phyloP scores from a whole-genome alignment of 2,888 invertebrate genomes.

The Meteorus colon region DNA sequence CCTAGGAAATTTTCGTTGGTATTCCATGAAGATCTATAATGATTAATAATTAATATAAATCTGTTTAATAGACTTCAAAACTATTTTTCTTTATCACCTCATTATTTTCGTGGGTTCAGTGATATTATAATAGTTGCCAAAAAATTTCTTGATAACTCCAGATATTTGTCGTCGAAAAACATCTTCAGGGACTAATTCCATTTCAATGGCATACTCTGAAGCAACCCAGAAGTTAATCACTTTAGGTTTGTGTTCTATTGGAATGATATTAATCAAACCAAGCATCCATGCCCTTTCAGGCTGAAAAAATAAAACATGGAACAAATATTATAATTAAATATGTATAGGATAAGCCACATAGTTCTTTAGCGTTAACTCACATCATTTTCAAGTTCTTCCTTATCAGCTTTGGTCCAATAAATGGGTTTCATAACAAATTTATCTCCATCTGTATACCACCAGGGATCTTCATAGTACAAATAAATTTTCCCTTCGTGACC shows the following conservation, averaged over 20 bases:
- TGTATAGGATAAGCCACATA: background rate
- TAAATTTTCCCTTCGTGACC: constrained; percentile 82
- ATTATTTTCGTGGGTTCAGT: constrained; percentile 74
- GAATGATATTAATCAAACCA: constrained; percentile 78
- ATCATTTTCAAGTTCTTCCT: constrained; percentile 53
- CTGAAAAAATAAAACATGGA: constrained; percentile 20
- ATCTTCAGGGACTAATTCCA: constrained; percentile 77
- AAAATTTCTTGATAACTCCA: constrained; percentile 74
- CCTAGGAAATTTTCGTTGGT: constrained; percentile 82
- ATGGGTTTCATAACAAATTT: constrained; percentile 71
- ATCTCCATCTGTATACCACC: constrained; percentile 75
- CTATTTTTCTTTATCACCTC: constrained; percentile 69
- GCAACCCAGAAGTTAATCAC: constrained; percentile 81
- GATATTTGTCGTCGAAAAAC: constrained; percentile 74
- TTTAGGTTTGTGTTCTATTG: constrained; percentile 77
- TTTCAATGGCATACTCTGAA: constrained; percentile 77
- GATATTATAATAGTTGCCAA: constrained; percentile 74
- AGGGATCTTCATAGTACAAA: constrained; percentile 77
- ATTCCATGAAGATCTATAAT: constrained; percentile 81
- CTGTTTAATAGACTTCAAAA: too few species aligned
- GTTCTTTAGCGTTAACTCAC: constrained; percentile 69
- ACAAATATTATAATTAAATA: background rate
- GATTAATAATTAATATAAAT: constrained; percentile 5
- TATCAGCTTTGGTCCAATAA: constrained; percentile 77
- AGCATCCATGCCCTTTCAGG: constrained; percentile 78